These are phyloP conservation scores for Campopleginae sp. DNA, from an alignment of 2,888 invertebrate species.

Conservation along the genomic window DNA sequence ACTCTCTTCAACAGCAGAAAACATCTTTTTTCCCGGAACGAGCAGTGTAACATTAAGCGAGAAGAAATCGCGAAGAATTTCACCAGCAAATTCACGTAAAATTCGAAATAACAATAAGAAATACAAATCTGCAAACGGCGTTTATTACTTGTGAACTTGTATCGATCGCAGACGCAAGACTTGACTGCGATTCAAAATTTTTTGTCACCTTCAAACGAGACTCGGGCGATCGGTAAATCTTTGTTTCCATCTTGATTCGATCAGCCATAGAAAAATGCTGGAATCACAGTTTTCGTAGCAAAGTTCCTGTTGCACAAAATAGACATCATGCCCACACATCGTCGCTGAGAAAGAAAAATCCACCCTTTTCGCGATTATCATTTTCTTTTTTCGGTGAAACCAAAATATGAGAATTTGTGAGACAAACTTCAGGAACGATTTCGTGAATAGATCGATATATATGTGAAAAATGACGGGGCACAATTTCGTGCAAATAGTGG, in stretches of 20 bases:
- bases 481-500: constrained; percentile 4
- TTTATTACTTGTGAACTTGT: background rate
- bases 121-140: background rate
- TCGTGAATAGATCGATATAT: background rate
- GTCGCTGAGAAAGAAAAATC: too few relatives aligned
- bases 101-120: background rate
- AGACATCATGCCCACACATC: too few relatives aligned
- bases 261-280: too few relatives aligned
- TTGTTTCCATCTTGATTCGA: too few relatives aligned
- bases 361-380: background rate
- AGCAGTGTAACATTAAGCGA: background rate
- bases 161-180: background rate
- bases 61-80: background rate
- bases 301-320: too few relatives aligned
- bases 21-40: background rate
- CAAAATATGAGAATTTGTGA: too few relatives aligned
- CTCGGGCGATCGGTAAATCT: background rate
- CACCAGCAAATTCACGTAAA: background rate
- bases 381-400: background rate
- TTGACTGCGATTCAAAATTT: background rate
- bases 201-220: background rate
- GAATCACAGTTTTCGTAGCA: too few relatives aligned
- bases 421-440: background rate
- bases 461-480: constrained; percentile 8
- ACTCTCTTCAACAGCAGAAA: background rate